A percentile compares a stretch with the other conserved stretches of the same genome.
phyloP scores from a whole-genome alignment of 2,888 invertebrate genomes.

The Ochropacha duplaris region DNA sequence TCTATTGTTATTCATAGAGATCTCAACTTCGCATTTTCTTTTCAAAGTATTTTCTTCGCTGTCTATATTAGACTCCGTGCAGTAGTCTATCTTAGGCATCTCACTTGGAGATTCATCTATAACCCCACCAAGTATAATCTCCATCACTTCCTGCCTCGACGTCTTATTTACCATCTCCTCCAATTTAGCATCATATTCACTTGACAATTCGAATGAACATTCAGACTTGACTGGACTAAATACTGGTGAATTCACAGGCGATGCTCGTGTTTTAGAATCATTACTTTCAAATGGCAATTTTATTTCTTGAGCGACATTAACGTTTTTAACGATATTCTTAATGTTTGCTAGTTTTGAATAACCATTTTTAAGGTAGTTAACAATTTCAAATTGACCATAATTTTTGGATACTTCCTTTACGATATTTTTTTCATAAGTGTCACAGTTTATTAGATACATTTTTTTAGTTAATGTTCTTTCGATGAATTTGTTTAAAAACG shows the following conservation, averaged over 20 bases:
- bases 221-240: conserved; percentile 75
- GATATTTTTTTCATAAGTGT: conserved; percentile 64
- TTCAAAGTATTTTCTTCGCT: conserved; percentile 48
- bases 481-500: conserved; percentile 51
- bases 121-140: conserved; percentile 74
- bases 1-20: conserved; percentile 59
- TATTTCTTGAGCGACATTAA: conserved; percentile 59
- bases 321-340: conserved; percentile 58
- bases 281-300: conserved; percentile 54
- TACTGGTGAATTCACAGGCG: conserved; percentile 30
- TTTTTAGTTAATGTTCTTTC: conserved; percentile 38
- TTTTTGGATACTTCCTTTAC: conserved; percentile 54
- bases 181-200: conserved; percentile 71
- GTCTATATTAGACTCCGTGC: conserved; percentile 59
- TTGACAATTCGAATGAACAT: conserved; percentile 70
- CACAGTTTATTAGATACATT: conserved; percentile 68
- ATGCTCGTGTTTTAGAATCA: conserved; percentile 22
- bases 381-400: conserved; percentile 59
- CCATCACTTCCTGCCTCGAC: conserved; percentile 75
- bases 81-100: conserved; percentile 68
- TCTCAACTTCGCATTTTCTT: conserved; percentile 60
- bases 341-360: conserved; percentile 51
- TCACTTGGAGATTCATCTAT: conserved; percentile 52
- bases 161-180: conserved; percentile 74
- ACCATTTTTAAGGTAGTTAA: conserved; percentile 69